phyloP scores from a whole-genome alignment of 2,888 invertebrate species.

The Thereva nobilitata region DNA sequence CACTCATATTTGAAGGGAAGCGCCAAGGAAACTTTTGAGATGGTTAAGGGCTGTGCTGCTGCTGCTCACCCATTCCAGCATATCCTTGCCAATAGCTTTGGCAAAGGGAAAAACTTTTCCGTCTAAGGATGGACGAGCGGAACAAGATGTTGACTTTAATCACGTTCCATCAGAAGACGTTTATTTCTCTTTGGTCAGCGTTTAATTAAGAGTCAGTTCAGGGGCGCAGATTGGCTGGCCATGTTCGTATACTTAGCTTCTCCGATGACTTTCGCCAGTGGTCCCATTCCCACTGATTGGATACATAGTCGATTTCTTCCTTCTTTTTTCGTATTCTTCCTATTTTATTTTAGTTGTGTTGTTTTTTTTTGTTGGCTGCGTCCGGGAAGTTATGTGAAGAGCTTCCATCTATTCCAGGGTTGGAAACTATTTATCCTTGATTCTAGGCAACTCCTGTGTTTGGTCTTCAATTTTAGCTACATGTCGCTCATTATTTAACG shows the following conservation, averaged over 20 bases:
- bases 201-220: constrained; percentile 43
- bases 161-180: constrained; percentile 44
- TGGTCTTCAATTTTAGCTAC: constrained; percentile 39
- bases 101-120: constrained; percentile 32
- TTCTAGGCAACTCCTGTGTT: constrained; percentile 24
- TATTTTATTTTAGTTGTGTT: no score
- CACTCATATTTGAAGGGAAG: constrained; percentile 20
- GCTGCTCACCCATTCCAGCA: no score
- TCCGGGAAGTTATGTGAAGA: constrained; percentile 28
- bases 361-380: not conserved
- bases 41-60: constrained; percentile 11
- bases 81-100: not conserved
- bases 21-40: constrained; percentile 31
- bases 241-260: constrained; percentile 1
- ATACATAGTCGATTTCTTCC: constrained; percentile 25
- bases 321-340: not conserved
- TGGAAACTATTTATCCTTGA: constrained; percentile 32
- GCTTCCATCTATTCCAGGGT: constrained; percentile 32
- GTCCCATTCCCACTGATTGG: constrained; percentile 23
- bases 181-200: constrained; percentile 42
- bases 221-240: constrained; percentile 38
- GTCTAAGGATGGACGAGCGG: constrained; percentile 36
- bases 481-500: constrained; percentile 42
- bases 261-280: not conserved
- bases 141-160: constrained; percentile 44